Evolutionary conservation across 2,797 vertebrate species (phyloP).

Genomic region (Tragopan temminckii): DNA sequence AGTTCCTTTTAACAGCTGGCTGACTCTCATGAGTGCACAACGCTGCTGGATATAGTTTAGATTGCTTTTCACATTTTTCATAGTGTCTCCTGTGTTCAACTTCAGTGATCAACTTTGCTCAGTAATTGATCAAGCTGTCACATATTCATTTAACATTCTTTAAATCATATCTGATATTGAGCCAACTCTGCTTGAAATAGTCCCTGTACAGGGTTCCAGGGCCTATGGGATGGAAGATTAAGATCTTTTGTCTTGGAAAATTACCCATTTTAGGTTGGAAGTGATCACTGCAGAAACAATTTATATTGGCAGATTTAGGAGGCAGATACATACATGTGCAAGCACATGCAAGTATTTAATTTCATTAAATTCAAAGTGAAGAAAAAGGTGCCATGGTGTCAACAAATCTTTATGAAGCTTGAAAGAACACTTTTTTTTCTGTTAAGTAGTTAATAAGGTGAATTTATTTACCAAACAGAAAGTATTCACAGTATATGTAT

Average conservation of each 20-base stretch:
- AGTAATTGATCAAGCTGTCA: background rate
- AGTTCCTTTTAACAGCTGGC: background rate
- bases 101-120: no score
- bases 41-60: background rate
- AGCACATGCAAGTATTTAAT: background rate
- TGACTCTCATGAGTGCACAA: background rate
- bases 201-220: background rate
- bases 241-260: background rate
- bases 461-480: slow-evolving; percentile 43
- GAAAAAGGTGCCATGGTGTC: background rate
- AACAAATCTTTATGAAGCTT: background rate
- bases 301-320: background rate
- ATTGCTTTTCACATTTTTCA: background rate
- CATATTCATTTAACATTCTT: background rate
- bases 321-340: background rate
- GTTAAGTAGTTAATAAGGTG: slow-evolving; percentile 2
- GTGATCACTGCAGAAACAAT: background rate
- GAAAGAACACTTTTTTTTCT: background rate
- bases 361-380: background rate
- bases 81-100: background rate
- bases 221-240: accelerated
- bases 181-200: background rate
- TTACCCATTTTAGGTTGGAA: background rate
- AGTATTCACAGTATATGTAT: background rate
- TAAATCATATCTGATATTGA: background rate